Evolutionary conservation across 2,888 invertebrate genomes (phyloP).

Genomic region (Cheilosia pagana): DNA sequence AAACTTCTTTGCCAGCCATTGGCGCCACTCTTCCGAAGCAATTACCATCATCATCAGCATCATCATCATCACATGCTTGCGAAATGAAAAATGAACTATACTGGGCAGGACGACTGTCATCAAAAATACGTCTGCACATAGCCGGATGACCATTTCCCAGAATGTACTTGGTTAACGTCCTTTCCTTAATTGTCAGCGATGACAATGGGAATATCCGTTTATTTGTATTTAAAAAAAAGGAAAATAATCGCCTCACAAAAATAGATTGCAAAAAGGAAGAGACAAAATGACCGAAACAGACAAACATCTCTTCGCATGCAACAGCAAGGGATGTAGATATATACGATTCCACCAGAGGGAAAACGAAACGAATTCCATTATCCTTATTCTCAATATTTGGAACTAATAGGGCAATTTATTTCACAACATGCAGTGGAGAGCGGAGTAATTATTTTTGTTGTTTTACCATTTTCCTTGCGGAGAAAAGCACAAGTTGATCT

Average conservation of each 20-base stretch:
- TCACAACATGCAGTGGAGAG: constrained; percentile 59
- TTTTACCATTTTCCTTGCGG: not conserved
- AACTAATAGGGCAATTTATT: constrained; percentile 69
- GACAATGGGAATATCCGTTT: constrained; percentile 41
- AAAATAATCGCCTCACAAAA: constrained; percentile 1
- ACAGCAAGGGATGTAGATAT: not conserved
- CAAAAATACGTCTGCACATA: constrained; percentile 45
- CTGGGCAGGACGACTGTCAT: not conserved
- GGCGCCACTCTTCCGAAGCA: constrained; percentile 20
- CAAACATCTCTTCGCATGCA: constrained; percentile 26
- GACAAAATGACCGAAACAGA: constrained; percentile 1
- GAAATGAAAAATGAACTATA: constrained; percentile 13
- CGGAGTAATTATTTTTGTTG: constrained; percentile 50
- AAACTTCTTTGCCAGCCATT: not conserved
- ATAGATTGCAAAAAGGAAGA: constrained; percentile 13
- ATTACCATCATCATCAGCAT: constrained; percentile 21
- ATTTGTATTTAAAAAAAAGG: constrained; percentile 16
- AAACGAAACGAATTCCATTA: constrained; percentile 44
- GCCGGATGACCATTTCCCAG: constrained; percentile 50
- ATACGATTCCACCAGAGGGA: not conserved
- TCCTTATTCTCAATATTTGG: constrained; percentile 60
- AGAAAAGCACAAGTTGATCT: constrained; percentile 8
- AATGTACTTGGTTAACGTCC: constrained; percentile 48
- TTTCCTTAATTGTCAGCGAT: constrained; percentile 50
- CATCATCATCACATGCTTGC: not conserved